Conservation (phyloP, 2,113 vertebrate genomes). For the Peromyscus polionotus region DNA sequence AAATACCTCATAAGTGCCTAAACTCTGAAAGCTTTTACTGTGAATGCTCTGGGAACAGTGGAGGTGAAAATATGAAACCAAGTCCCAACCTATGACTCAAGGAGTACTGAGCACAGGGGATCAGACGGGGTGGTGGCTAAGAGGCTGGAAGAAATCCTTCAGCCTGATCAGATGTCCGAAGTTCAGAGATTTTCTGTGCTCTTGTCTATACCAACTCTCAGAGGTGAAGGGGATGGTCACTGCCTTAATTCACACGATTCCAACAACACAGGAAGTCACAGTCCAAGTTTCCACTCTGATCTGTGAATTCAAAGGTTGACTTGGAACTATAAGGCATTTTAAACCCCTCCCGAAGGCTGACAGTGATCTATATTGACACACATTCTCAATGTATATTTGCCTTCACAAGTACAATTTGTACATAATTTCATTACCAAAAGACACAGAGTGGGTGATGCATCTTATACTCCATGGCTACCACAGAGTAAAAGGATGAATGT, state of each 20-base stretch:
- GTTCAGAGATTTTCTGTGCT: conserved; percentile 56
- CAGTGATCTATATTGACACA: conserved; percentile 30
- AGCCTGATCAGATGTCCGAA: conserved; percentile 1
- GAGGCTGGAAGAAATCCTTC: conserved; percentile 43
- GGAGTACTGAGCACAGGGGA: neutral
- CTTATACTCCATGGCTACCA: conserved; percentile 58
- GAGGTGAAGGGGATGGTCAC: neutral
- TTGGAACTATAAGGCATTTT: conserved; percentile 69
- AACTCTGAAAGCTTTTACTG: conserved; percentile 17
- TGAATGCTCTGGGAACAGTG: neutral
- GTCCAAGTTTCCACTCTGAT: conserved; percentile 67
- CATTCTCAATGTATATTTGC: conserved; percentile 41
- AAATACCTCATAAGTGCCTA: neutral
- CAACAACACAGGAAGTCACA: conserved; percentile 65
- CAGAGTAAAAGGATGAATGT: conserved; percentile 71
- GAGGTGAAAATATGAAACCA: neutral
- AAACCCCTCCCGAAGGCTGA: conserved; percentile 54
- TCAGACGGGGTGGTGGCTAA: neutral
- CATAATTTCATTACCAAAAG: conserved; percentile 63
- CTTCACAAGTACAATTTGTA: conserved; percentile 53
- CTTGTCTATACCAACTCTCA: neutral
- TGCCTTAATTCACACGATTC: conserved; percentile 77
- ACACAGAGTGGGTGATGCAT: neutral
- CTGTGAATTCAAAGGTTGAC: conserved; percentile 67
- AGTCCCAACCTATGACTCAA: neutral